Evolutionary conservation across 2,113 vertebrate species (phyloP).

Genomic region (Lipophrys pholis): DNA sequence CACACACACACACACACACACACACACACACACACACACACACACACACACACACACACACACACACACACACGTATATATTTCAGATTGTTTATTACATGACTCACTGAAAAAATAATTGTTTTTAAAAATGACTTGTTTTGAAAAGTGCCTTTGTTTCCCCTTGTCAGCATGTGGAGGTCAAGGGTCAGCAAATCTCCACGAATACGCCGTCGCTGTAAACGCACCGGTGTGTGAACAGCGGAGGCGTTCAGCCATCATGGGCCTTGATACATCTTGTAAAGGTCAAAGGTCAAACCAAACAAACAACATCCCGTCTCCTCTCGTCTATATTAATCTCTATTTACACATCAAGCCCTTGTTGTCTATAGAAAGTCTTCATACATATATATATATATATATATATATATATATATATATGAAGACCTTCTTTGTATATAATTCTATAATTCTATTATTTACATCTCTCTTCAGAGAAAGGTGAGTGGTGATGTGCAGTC

Average conservation of each 20-base stretch:
- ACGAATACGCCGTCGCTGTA: not conserved
- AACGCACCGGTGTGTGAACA: not conserved
- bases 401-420: conserved; percentile 55
- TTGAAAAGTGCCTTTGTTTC: not conserved
- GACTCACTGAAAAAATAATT: too few species aligned
- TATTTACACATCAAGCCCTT: conserved; percentile 63
- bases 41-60: too few species aligned
- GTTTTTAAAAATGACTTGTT: conserved; percentile 13
- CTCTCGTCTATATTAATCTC: conserved; percentile 51
- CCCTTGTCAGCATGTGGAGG: conserved; percentile 6
- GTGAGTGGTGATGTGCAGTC: conserved; percentile 65
- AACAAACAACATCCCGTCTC: conserved; percentile 13
- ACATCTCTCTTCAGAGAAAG: conserved; percentile 68
- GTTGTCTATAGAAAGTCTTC: conserved; percentile 60
- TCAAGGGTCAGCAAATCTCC: conserved; percentile 7
- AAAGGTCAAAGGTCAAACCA: conserved; percentile 36
- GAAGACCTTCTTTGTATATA: not conserved
- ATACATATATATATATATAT: conserved; percentile 48
- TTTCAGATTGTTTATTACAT: too few species aligned
- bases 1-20: too few species aligned
- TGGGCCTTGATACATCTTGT: conserved; percentile 10
- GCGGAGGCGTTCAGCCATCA: conserved; percentile 3
- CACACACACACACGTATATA: too few species aligned
- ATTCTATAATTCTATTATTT: conserved; percentile 66
- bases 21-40: too few species aligned